These are phyloP conservation scores for Camponotus pennsylvanicus DNA, from an alignment of 1,140 invertebrate genomes.

Conservation along the genomic window DNA sequence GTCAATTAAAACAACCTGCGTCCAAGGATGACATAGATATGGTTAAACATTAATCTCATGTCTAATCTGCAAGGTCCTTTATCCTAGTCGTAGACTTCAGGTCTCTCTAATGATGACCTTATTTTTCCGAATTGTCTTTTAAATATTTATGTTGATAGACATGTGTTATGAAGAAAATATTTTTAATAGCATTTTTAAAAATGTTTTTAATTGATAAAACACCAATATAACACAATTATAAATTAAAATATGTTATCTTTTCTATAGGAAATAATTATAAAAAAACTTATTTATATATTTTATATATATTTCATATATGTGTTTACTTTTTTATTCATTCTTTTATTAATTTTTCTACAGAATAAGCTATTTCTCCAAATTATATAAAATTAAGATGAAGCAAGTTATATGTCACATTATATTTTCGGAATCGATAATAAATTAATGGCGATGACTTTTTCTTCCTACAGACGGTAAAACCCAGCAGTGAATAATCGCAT, in stretches of 20 bases:
- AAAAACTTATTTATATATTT: too few species aligned
- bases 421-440: constrained; percentile 19
- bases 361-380: neutral
- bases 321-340: too few species aligned
- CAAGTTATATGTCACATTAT: neutral
- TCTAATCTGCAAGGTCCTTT: neutral
- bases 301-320: too few species aligned
- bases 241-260: too few species aligned
- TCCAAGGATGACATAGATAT: constrained; percentile 25
- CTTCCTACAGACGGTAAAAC: constrained; percentile 11
- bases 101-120: neutral
- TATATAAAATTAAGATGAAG: neutral
- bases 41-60: neutral
- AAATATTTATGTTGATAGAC: neutral
- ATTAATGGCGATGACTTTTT: neutral
- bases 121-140: neutral
- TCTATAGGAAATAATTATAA: too few species aligned
- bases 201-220: too few species aligned
- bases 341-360: neutral
- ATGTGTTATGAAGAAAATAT: neutral
- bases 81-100: neutral
- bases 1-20: neutral
- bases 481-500: constrained; percentile 16
- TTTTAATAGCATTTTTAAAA: neutral
- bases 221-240: too few species aligned